Conservation (phyloP, 2,797 vertebrate genomes). For the Gymnocypris eckloni region DNA sequence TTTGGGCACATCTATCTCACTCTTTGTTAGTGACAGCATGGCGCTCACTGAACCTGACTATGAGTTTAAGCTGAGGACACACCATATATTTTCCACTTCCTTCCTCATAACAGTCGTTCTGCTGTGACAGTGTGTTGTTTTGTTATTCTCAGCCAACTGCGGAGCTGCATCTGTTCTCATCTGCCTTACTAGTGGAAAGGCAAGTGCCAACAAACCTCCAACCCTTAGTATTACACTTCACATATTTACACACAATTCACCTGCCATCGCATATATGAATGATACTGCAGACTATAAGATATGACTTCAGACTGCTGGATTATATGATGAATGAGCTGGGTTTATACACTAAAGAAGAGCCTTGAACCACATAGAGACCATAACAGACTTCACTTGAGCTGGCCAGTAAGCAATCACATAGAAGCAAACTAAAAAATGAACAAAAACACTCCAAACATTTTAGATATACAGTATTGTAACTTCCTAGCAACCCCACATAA, state of each 20-base stretch:
- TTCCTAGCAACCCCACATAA: too few species aligned
- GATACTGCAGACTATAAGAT: not conserved
- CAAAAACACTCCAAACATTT: not conserved
- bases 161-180: not conserved
- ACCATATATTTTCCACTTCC: constrained; percentile 1
- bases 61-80: constrained; percentile 33
- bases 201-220: not conserved
- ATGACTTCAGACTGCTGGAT: not conserved
- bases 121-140: constrained; percentile 29
- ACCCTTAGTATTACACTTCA: not conserved
- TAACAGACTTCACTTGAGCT: not conserved
- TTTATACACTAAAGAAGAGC: not conserved
- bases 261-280: not conserved
- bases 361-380: not conserved
- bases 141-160: constrained; percentile 6
- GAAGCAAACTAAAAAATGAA: not conserved
- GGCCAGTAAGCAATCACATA: not conserved
- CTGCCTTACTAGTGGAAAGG: constrained; percentile 8
- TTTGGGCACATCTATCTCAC: constrained; percentile 32
- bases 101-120: constrained; percentile 15
- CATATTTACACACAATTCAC: not conserved
- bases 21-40: constrained; percentile 19
- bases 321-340: not conserved
- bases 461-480: too few species aligned
- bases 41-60: constrained; percentile 7